Evolutionary conservation across 2,797 vertebrate genomes (phyloP).

Genomic region (Adrianichthys oophorus): DNA sequence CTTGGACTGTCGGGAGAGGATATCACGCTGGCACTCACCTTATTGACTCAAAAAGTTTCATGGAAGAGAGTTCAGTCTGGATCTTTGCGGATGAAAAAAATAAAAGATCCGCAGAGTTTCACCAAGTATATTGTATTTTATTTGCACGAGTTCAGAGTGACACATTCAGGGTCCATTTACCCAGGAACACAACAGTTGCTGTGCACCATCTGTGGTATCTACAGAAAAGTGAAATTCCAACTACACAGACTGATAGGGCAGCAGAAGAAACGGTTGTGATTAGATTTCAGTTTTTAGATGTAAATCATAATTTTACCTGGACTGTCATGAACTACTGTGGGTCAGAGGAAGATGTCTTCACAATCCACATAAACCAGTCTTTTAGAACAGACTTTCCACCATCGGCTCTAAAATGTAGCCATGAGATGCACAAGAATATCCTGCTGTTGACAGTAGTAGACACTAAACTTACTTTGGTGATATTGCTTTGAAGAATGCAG

Average conservation of each 20-base stretch:
- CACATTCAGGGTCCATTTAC: slow-evolving; percentile 72
- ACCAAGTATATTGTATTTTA: slow-evolving; percentile 4
- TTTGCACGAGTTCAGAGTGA: slow-evolving; percentile 51
- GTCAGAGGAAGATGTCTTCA: too few relatives aligned
- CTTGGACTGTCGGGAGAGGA: slow-evolving; percentile 33
- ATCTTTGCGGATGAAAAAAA: neutral
- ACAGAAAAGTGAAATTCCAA: slow-evolving; percentile 60
- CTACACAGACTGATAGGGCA: slow-evolving; percentile 58
- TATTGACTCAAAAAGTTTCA: slow-evolving; percentile 39
- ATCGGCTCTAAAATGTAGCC: too few relatives aligned
- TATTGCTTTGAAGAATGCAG: too few relatives aligned
- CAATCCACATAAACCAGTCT: too few relatives aligned
- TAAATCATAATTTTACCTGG: slow-evolving; percentile 30
- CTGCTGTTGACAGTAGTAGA: too few relatives aligned
- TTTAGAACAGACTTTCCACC: too few relatives aligned
- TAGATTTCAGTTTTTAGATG: too few relatives aligned
- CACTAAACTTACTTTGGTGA: too few relatives aligned
- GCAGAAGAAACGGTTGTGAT: slow-evolving; percentile 42
- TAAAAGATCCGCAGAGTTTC: slow-evolving; percentile 7
- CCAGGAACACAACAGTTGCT: slow-evolving; percentile 64
- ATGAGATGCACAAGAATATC: too few relatives aligned
- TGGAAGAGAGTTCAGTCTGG: slow-evolving; percentile 14
- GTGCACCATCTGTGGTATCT: slow-evolving; percentile 69
- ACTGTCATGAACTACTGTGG: slow-evolving; percentile 43
- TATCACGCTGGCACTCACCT: slow-evolving; percentile 40